These are phyloP conservation scores for Mizuhopecten yessoensis DNA, from an alignment of 1,140 invertebrate genomes.

Conservation along the genomic window DNA sequence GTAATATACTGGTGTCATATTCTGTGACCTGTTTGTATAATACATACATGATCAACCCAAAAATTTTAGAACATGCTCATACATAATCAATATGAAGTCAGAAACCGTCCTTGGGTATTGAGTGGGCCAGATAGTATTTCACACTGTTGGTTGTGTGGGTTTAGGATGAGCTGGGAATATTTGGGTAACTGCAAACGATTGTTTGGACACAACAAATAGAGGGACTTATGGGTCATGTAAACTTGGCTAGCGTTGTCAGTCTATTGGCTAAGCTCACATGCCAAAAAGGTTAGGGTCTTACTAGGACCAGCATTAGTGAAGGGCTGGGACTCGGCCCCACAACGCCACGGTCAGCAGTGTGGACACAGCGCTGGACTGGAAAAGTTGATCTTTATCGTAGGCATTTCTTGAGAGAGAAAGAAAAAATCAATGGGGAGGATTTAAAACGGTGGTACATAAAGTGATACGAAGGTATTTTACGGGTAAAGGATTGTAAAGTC, in stretches of 20 bases:
- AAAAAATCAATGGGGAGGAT: conserved; percentile 18
- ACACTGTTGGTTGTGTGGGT: conserved; percentile 48
- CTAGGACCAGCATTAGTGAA: background rate
- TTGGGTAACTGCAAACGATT: conserved; percentile 53
- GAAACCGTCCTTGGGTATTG: conserved; percentile 2
- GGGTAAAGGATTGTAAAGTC: background rate
- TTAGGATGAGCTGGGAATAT: conserved; percentile 56
- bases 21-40: background rate
- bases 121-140: conserved; percentile 25
- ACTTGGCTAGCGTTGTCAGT: conserved; percentile 31
- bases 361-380: background rate
- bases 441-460: background rate
- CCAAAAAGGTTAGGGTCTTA: conserved; percentile 25
- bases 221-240: conserved; percentile 37
- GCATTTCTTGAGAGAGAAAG: background rate
- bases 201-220: conserved; percentile 38
- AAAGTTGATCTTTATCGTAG: background rate
- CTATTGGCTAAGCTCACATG: conserved; percentile 27
- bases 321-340: background rate
- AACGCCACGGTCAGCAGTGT: conserved; percentile 18
- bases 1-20: background rate
- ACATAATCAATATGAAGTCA: conserved; percentile 39
- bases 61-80: conserved; percentile 39
- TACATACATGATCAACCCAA: conserved; percentile 38
- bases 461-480: background rate